Evolutionary conservation across 2,888 invertebrate species (phyloP), one percentile per base, ranked within the genome.

Genomic region (Amblyjoppa fuscipennis): DNA sequence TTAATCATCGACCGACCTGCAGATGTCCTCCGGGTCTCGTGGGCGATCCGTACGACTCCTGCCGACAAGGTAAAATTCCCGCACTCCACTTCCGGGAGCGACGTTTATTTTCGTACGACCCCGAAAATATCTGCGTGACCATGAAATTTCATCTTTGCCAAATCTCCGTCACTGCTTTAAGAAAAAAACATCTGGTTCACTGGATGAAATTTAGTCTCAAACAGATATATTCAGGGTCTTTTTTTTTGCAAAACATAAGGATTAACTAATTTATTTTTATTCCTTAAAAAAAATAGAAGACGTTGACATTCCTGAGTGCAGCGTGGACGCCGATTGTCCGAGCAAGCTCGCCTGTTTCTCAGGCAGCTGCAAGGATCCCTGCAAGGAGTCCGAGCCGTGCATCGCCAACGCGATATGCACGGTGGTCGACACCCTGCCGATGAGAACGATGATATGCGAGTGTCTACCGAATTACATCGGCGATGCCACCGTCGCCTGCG

Each of bases 371-470:
- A 96, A 96, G 91, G 97, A 98, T 93, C 98, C 98, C 0, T 98
- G 98, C 93, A 93, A 94, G 6, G 96, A 96, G 84, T 97, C 97
- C 1, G 96, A 96, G 91, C 98, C 98, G 0, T 98, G 98, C 91
- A 98, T 98, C 20, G 93, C 95, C 53, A 96, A 97, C 92, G 98
- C 98, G 0, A 96, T 97, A 88, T 98, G 98, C 93, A 96, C 96
- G 9, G 98, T 98, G 11, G 96, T 98, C 34, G 97, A 98, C 91
- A 98, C 98, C 0, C 94, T 98, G 87, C 98, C 98, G 6, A 95
- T 98, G 94, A 96, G 98, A 89, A 98, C 98, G 7, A 97, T 98
- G 96, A 96, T 97, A 83, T 98, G 98, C 93, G 96, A 97, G 92
- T 98, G 98, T 92, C 96, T 97, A 86, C 96, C 96, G 84, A 98